Evolutionary conservation across 2,113 vertebrate genomes (phyloP).

Genomic region (Procavia capensis): DNA sequence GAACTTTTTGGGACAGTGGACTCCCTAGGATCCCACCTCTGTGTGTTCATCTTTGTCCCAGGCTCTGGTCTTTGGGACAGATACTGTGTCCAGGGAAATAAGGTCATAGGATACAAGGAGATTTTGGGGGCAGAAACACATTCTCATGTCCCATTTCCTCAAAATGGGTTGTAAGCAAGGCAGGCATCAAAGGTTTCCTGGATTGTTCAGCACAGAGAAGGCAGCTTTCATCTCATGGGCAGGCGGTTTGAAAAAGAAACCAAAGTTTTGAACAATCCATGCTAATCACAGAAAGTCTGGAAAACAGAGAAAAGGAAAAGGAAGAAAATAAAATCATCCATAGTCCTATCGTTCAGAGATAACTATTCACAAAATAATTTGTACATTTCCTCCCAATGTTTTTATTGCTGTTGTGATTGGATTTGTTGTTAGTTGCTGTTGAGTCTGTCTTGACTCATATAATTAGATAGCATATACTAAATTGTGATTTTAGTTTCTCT

Average conservation of each 20-base stretch:
- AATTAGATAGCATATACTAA: neutral
- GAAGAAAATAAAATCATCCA: neutral
- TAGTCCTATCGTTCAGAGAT: neutral
- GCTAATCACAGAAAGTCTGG: neutral
- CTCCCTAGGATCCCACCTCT: neutral
- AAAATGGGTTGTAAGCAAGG: neutral
- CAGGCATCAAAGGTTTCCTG: neutral
- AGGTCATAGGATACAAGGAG: neutral
- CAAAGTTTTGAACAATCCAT: neutral
- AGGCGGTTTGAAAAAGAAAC: neutral
- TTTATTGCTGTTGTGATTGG: neutral
- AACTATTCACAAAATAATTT: neutral
- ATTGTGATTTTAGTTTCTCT: conserved; percentile 15
- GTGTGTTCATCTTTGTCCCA: neutral
- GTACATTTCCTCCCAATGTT: neutral
- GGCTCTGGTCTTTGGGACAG: neutral
- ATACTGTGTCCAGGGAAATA: neutral
- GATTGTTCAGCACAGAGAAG: neutral
- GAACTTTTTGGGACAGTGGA: neutral
- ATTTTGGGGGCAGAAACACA: neutral
- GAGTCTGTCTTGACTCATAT: neutral
- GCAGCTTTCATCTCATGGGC: neutral
- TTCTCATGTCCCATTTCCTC: neutral
- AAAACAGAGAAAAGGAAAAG: too few species aligned
- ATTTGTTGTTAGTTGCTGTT: too few species aligned